phyloP scores from a whole-genome alignment of 2,888 invertebrate species.

The Piscicola geometra region DNA sequence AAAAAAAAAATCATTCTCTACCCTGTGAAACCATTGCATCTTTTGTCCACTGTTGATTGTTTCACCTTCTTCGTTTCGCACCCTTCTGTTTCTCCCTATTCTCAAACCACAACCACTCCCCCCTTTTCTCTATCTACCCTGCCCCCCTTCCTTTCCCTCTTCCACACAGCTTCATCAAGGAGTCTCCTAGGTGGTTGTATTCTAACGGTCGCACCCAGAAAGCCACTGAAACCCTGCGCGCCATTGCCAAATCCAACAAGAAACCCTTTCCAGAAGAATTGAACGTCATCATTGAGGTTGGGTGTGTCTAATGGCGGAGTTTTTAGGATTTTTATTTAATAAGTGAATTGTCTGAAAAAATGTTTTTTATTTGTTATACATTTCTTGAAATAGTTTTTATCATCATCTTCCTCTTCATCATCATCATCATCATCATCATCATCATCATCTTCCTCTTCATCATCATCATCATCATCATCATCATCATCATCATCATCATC shows the following conservation, averaged over 20 bases:
- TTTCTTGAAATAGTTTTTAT: too few relatives aligned
- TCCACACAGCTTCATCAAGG: constrained; percentile 64
- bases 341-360: too few relatives aligned
- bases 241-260: constrained; percentile 66
- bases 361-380: too few relatives aligned
- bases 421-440: constrained; percentile 75
- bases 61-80: too few relatives aligned
- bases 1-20: too few relatives aligned
- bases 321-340: too few relatives aligned
- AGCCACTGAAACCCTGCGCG: constrained; percentile 64
- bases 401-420: constrained; percentile 57
- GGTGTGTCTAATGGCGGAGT: too few relatives aligned
- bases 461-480: constrained; percentile 66
- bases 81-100: too few relatives aligned
- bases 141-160: too few relatives aligned
- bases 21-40: too few relatives aligned
- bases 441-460: constrained; percentile 73
- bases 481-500: constrained; percentile 65
- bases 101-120: too few relatives aligned
- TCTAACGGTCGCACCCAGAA: constrained; percentile 64
- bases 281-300: constrained; percentile 32
- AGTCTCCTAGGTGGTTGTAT: constrained; percentile 70
- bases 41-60: not conserved
- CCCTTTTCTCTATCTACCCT: too few relatives aligned
- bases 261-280: constrained; percentile 49